phyloP scores from a whole-genome alignment of 2,888 invertebrate species.

The Sesia bembeciformis region DNA sequence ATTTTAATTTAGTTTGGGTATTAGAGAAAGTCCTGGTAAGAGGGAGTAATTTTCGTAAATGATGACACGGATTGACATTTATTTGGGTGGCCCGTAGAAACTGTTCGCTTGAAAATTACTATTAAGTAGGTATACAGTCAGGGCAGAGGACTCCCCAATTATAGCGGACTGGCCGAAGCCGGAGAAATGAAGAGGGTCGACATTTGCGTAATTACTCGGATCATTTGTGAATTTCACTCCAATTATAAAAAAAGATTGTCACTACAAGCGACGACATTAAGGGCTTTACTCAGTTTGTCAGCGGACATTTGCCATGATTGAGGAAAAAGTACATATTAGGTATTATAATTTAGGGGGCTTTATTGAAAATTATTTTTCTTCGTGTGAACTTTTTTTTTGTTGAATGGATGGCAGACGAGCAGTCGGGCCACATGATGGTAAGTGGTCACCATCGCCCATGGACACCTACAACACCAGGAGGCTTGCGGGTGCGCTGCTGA shows the following conservation, averaged over 20 bases:
- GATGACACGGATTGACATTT: neutral
- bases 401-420: too few species aligned
- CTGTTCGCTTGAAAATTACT: conserved; percentile 22
- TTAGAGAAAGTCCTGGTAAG: neutral
- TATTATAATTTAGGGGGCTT: neutral
- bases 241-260: conserved; percentile 63
- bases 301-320: conserved; percentile 33
- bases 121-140: conserved; percentile 17
- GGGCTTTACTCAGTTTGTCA: conserved; percentile 28
- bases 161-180: conserved; percentile 30
- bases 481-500: too few species aligned
- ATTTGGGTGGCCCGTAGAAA: conserved; percentile 10
- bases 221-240: conserved; percentile 64
- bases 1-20: neutral
- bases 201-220: conserved; percentile 69
- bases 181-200: conserved; percentile 69
- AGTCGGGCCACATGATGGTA: too few species aligned
- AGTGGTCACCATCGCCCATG: too few species aligned
- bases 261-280: conserved; percentile 43
- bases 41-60: neutral
- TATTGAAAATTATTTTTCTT: too few species aligned
- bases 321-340: conserved; percentile 27
- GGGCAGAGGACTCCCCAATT: conserved; percentile 47
- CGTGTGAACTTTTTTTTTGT: too few species aligned
- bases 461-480: too few species aligned